Conservation (phyloP, 2,888 invertebrate genomes). For the Troides helena region DNA sequence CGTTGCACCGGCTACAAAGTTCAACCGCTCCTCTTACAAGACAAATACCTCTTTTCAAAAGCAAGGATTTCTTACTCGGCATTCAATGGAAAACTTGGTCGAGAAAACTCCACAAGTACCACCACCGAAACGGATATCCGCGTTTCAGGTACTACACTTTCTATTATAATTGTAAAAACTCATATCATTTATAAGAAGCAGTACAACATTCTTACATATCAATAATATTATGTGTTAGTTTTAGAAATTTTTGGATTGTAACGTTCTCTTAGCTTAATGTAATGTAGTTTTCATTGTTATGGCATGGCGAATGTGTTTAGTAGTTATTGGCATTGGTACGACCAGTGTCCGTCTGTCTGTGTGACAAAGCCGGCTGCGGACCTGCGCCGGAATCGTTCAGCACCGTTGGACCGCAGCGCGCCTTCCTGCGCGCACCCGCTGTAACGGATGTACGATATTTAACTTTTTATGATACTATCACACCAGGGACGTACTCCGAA, state of each 20-base stretch:
- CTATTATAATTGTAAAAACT: constrained; percentile 33
- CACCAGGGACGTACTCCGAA: constrained; percentile 38
- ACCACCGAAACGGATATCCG: constrained; percentile 76
- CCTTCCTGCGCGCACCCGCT: constrained; percentile 60
- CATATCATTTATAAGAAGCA: constrained; percentile 24
- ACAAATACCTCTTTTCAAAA: constrained; percentile 62
- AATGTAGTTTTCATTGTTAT: constrained; percentile 34
- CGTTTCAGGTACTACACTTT: constrained; percentile 68
- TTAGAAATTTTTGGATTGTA: too few relatives aligned
- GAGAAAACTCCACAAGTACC: constrained; percentile 76
- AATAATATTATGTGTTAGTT: too few relatives aligned
- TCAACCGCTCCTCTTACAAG: constrained; percentile 67
- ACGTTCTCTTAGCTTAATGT: too few relatives aligned
- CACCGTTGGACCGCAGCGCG: constrained; percentile 72
- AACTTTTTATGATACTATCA: constrained; percentile 44
- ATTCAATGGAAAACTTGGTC: constrained; percentile 86
- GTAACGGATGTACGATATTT: constrained; percentile 68
- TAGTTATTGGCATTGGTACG: background rate
- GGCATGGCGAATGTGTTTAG: constrained; percentile 45
- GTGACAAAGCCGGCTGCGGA: constrained; percentile 46
- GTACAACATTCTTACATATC: too few relatives aligned
- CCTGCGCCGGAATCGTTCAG: constrained; percentile 57
- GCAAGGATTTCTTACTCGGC: constrained; percentile 77
- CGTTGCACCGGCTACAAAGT: constrained; percentile 73
- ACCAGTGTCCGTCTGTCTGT: constrained; percentile 20